These are phyloP conservation scores for Pelobates fuscus DNA, from an alignment of 2,113 vertebrate genomes.

Conservation along the genomic window DNA sequence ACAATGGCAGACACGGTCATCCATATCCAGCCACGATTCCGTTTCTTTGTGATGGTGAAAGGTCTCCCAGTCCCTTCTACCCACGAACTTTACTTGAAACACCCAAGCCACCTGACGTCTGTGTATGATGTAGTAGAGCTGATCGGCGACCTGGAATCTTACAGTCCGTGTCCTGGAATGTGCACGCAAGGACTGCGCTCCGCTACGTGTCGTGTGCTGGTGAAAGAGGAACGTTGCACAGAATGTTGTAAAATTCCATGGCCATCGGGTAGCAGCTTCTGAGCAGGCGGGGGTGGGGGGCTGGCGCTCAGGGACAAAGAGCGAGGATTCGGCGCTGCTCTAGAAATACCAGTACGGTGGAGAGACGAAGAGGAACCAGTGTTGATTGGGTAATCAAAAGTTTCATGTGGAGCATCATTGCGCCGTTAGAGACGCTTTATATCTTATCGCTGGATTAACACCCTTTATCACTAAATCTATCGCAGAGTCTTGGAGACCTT, in stretches of 20 bases:
- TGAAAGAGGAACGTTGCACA: constrained; percentile 43
- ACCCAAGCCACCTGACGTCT: constrained; percentile 49
- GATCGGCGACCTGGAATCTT: constrained; percentile 53
- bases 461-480: not conserved
- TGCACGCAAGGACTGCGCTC: constrained; percentile 25
- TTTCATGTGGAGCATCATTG: not conserved
- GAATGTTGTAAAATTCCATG: constrained; percentile 47
- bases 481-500: too few relatives aligned
- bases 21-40: constrained; percentile 50
- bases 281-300: not conserved
- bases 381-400: not conserved
- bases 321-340: not conserved
- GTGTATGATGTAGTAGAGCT: constrained; percentile 57
- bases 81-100: constrained; percentile 48
- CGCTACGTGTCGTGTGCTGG: constrained; percentile 50
- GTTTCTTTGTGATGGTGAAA: constrained; percentile 47
- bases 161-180: constrained; percentile 41
- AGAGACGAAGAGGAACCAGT: not conserved
- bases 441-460: not conserved
- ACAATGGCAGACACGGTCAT: constrained; percentile 50
- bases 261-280: constrained; percentile 43
- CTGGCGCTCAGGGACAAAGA: constrained; percentile 29
- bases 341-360: not conserved
- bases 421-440: too few relatives aligned
- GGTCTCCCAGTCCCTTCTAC: constrained; percentile 46